Conservation (phyloP, 2,113 vertebrate genomes). For the Chaetodon auriga region DNA sequence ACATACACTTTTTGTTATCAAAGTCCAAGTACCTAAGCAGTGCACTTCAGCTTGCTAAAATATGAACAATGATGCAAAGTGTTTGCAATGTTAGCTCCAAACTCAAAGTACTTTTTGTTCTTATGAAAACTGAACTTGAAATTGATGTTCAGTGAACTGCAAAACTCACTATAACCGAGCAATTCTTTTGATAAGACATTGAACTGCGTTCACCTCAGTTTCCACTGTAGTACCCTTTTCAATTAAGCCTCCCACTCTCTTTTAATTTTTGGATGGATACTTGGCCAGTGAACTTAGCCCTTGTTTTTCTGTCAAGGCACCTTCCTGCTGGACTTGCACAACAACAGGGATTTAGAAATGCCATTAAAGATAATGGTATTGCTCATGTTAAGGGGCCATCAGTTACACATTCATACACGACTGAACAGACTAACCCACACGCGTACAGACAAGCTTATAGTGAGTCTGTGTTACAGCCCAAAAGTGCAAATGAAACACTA, state of each 20-base stretch:
- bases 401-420: conserved; percentile 36
- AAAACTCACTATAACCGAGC: neutral
- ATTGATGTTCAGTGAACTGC: neutral
- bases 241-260: conserved; percentile 20
- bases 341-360: conserved; percentile 50
- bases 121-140: neutral
- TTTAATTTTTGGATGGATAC: conserved; percentile 57
- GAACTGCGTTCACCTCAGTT: neutral
- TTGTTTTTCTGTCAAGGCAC: conserved; percentile 22
- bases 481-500: neutral
- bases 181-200: neutral
- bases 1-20: too few species aligned
- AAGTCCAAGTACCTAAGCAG: too few species aligned
- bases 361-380: conserved; percentile 51
- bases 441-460: conserved; percentile 20
- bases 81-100: too few species aligned
- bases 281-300: conserved; percentile 32
- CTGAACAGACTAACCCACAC: neutral
- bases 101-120: neutral
- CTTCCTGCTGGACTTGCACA: conserved; percentile 59
- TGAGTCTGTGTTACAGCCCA: neutral
- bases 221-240: neutral
- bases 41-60: too few species aligned
- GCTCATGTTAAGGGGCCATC: conserved; percentile 51
- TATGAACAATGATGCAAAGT: too few species aligned